Evolutionary conservation across 2,113 vertebrate genomes (phyloP), one percentile per base, ranked within the genome.

Genomic region (Zeus faber): DNA sequence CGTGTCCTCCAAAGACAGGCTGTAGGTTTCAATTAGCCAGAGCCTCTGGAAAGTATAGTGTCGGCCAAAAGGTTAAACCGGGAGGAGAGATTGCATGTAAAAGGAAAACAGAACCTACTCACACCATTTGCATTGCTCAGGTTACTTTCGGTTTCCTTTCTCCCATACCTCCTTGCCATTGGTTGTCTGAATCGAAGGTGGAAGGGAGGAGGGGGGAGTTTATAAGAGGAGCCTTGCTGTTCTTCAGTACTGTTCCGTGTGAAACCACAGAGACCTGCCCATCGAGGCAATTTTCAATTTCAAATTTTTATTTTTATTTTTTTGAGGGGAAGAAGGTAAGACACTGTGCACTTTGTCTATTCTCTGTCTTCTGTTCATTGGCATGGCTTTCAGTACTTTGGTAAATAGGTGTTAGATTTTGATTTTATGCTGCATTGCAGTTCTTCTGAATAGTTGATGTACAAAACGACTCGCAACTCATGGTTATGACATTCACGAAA

Each of bases 121-220:
- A 46, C 9, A 9, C 16, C 20, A 24, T 8, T 7, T 22, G 43
- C 6, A 5, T 18, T 9, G 11, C 11, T 6, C 17, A 22, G 57
- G 10, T 51, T 16, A 50, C 62, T 85, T 86, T 86, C 78, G 60
- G 55, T 89, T 87, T 85, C 64, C 0, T 76, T 83, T 84, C 67
- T 65, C 18, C 3, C 5, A 10, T 0, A 7, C 0, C 20, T 51
- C 11, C 16, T 49, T 45, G 25, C 54, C 26, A 71, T 40, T 25
- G 61, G 45, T 64, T 54, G 43, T 6, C n/a, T 48, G n/a, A n/a
- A n/a, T n/a, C n/a, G 16, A 1, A 18, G n/a, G 1, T 6, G 20
- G 13, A 25, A 40, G n/a, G 14, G 49, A 18, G 24, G n/a, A 2
- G 2, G 20, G 25, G 16, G 5, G 2, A 6, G 33, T 49, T 49